These are phyloP conservation scores for Rostratula benghalensis DNA, from an alignment of 2,113 vertebrate species.

Conservation along the genomic window DNA sequence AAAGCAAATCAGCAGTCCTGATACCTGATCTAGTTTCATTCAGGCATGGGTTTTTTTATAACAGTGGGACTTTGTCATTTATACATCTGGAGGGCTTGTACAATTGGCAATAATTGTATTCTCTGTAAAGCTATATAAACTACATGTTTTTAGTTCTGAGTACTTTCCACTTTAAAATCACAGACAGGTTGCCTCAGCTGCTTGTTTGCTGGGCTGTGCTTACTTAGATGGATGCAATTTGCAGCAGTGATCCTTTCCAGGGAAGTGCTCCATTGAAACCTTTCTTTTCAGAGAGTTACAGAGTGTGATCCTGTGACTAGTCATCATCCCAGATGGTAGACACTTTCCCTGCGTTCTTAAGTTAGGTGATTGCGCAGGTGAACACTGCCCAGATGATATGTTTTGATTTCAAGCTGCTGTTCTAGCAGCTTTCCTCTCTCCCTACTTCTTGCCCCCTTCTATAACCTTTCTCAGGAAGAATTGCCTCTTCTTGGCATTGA, in stretches of 20 bases:
- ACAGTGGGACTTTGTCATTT: constrained; percentile 3
- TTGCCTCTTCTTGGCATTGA: neutral
- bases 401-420: neutral
- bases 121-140: neutral
- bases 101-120: neutral
- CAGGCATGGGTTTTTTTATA: constrained; percentile 2
- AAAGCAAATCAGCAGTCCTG: constrained; percentile 16
- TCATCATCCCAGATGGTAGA: neutral
- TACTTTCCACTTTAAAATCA: neutral
- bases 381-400: neutral
- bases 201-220: neutral
- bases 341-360: neutral
- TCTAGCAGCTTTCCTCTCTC: neutral
- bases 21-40: constrained; percentile 26
- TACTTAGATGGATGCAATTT: neutral
- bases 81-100: neutral
- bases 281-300: neutral
- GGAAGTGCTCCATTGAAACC: neutral
- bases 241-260: neutral
- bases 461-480: neutral
- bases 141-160: neutral
- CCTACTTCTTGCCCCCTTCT: neutral
- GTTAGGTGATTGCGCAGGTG: neutral
- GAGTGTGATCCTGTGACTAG: neutral
- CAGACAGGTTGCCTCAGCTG: constrained; percentile 32